phyloP scores from a whole-genome alignment of 1,140 invertebrate genomes.

The Lanistes nyassanus region DNA sequence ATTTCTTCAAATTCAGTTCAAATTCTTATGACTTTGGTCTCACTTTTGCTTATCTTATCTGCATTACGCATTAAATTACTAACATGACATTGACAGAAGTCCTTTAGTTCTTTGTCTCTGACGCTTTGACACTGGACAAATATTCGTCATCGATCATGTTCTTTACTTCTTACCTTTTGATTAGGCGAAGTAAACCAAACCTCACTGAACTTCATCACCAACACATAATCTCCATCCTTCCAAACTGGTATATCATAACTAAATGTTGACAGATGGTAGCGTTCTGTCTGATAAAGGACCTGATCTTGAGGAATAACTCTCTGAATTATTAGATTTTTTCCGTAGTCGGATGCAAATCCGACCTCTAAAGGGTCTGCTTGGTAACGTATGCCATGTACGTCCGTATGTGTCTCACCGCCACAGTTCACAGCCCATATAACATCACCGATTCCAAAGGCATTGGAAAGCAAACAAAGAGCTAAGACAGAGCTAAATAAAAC shows the following conservation, averaged over 20 bases:
- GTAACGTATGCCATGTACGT: conserved; percentile 64
- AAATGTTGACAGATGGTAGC: conserved; percentile 65
- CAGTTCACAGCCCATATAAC: conserved; percentile 66
- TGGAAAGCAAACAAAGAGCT: conserved; percentile 22
- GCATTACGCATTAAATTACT: no score
- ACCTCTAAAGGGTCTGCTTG: conserved; percentile 54
- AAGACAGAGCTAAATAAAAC: conserved; percentile 25
- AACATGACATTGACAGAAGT: no score
- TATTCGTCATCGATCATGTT: neutral
- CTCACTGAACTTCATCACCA: conserved; percentile 68
- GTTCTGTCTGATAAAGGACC: conserved; percentile 66
- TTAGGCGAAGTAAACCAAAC: conserved; percentile 67
- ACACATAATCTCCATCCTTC: conserved; percentile 65
- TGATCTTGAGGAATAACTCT: conserved; percentile 65
- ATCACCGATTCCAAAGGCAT: conserved; percentile 41
- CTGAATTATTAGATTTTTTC: conserved; percentile 62
- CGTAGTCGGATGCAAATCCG: conserved; percentile 65
- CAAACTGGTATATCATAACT: conserved; percentile 64
- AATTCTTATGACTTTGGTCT: no score
- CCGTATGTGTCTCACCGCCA: conserved; percentile 64
- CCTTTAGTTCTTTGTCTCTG: no score
- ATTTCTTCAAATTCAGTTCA: no score
- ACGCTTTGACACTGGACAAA: no score
- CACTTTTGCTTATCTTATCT: no score
- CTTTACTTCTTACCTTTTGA: conserved; percentile 62